A percentile compares a stretch with the other conserved stretches of the same genome.
phyloP scores from a whole-genome alignment of 1,140 invertebrate species.

The Bombus sylvicola region DNA sequence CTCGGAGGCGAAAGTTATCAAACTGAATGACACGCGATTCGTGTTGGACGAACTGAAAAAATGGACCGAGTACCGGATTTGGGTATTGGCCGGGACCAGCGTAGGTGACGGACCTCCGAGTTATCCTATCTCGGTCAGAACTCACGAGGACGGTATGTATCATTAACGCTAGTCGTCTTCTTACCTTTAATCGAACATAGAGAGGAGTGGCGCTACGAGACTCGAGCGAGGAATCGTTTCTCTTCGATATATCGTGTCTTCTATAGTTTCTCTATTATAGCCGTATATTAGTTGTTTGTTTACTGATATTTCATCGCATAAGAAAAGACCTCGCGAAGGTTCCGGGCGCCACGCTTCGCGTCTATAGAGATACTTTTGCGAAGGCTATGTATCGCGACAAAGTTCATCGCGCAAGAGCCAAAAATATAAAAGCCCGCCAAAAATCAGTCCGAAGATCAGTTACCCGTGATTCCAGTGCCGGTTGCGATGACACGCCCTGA shows the following conservation, averaged over 20 bases:
- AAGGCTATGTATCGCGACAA: conserved; percentile 59
- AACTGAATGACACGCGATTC: conserved; percentile 90
- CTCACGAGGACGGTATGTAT: conserved; percentile 99
- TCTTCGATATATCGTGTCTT: not conserved
- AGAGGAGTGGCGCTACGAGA: conserved; percentile 61
- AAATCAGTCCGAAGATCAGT: conserved; percentile 70
- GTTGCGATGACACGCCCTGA: conserved; percentile 69
- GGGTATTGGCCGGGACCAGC: conserved; percentile 95
- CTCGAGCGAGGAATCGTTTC: not conserved
- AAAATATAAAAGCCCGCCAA: conserved; percentile 84
- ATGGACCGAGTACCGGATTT: conserved; percentile 98
- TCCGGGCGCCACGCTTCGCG: conserved; percentile 55
- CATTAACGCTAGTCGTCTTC: conserved; percentile 70
- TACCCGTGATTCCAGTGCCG: conserved; percentile 73
- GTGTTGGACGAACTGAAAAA: conserved; percentile 94
- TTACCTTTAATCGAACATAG: conserved; percentile 60
- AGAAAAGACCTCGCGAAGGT: not conserved
- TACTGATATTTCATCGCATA: rapidly evolving
- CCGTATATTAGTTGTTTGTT: rapidly evolving
- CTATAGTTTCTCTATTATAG: rapidly evolving
- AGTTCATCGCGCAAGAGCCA: conserved; percentile 72
- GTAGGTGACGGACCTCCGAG: conserved; percentile 96
- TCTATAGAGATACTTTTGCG: conserved; percentile 43
- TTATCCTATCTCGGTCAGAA: conserved; percentile 94
- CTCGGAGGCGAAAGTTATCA: conserved; percentile 91